Evolutionary conservation across 2,113 vertebrate genomes (phyloP).

Genomic region (Istiophorus platypterus): DNA sequence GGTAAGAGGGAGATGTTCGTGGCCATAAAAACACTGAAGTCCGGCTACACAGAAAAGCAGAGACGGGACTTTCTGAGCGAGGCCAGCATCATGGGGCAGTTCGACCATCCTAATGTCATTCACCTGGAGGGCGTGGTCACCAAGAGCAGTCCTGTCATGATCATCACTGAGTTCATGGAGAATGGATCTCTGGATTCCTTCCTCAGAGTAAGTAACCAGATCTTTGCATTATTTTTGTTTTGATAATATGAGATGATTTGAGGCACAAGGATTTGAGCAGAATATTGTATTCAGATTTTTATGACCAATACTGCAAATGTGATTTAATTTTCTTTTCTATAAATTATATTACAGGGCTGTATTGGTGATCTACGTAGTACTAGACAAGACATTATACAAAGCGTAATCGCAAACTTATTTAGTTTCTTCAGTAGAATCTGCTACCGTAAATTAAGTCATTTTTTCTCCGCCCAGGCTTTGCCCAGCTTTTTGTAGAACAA

Average conservation of each 20-base stretch:
- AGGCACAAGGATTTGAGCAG: no score
- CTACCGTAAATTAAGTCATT: not conserved
- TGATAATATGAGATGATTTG: no score
- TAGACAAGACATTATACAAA: not conserved
- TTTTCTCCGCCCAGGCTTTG: no score
- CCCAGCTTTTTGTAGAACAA: no score
- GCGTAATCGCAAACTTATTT: not conserved
- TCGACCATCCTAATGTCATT: constrained; percentile 98
- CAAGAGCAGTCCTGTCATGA: constrained; percentile 98
- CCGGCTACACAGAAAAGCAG: constrained; percentile 97
- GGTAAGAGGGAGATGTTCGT: constrained; percentile 98
- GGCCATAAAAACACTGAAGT: constrained; percentile 97
- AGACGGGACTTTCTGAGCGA: constrained; percentile 96
- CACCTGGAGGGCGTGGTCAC: constrained; percentile 98
- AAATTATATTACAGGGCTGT: not conserved
- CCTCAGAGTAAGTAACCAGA: constrained; percentile 87
- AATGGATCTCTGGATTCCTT: constrained; percentile 98
- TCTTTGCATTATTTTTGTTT: not conserved
- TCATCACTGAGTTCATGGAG: constrained; percentile 99
- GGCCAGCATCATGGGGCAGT: constrained; percentile 99
- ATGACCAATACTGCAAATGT: not conserved
- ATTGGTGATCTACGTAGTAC: not conserved
- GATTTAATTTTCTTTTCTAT: not conserved
- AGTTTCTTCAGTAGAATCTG: not conserved
- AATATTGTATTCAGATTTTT: no score